A percentile compares a stretch with the other conserved stretches of the same genome.
Conservation (phyloP, 2,888 invertebrate genomes). For the Enchytraeus crypticus region DNA sequence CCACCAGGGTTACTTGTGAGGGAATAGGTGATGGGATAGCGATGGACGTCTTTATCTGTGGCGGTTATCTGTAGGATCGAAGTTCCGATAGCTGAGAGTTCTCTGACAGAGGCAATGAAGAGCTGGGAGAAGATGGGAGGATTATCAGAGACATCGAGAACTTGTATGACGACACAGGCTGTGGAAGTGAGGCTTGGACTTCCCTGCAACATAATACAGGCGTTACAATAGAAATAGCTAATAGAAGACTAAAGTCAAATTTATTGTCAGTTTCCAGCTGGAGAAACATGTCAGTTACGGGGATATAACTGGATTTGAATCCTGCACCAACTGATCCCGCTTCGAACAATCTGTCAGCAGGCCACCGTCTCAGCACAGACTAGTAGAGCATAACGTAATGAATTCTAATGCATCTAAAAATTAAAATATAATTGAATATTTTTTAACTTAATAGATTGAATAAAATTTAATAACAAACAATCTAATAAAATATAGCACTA, state of each 20-base stretch:
- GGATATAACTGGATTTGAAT: no score
- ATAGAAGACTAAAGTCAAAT: not conserved
- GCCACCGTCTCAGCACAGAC: not conserved
- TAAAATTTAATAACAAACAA: no score
- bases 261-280: no score
- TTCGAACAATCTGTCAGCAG: not conserved
- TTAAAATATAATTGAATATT: no score
- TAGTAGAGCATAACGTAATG: no score
- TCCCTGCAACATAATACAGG: slow-evolving; percentile 9
- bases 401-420: no score
- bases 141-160: slow-evolving; percentile 36
- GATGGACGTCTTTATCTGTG: slow-evolving; percentile 21
- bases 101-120: slow-evolving; percentile 87
- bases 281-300: no score
- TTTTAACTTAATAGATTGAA: no score
- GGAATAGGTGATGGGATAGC: slow-evolving; percentile 13
- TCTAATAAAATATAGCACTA: no score
- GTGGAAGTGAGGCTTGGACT: slow-evolving; percentile 20
- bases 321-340: no score
- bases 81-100: slow-evolving; percentile 82
- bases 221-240: not conserved
- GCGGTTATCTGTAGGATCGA: slow-evolving; percentile 66
- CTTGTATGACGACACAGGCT: slow-evolving; percentile 30
- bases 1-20: slow-evolving; percentile 18
- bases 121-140: slow-evolving; percentile 53